Conservation (phyloP, 2,888 invertebrate species). For the Coenonympha arcania region DNA sequence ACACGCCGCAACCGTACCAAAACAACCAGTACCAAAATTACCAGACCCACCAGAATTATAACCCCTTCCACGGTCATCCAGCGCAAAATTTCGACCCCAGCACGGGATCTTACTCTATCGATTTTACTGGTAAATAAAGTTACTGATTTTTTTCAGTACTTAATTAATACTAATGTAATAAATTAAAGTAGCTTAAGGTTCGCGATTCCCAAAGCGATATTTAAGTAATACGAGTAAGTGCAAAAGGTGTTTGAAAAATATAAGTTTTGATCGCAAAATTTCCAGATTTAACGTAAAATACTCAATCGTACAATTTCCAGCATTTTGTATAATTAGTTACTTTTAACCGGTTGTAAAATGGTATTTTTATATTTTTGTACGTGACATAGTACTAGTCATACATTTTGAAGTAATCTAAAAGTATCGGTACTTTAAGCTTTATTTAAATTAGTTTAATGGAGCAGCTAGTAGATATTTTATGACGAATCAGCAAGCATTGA, state of each 20-base stretch:
- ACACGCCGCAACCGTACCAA: conserved; percentile 51
- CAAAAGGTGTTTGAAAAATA: neutral
- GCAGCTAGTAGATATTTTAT: neutral
- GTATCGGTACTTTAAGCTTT: conserved; percentile 28
- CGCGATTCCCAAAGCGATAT: neutral
- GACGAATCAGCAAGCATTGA: too few species aligned
- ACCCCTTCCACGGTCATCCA: conserved; percentile 78
- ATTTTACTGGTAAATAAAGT: conserved; percentile 75
- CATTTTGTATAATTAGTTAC: neutral
- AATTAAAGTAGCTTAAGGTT: neutral
- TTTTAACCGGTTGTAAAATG: neutral
- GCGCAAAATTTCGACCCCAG: conserved; percentile 81
- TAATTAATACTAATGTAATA: neutral
- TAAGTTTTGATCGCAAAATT: neutral
- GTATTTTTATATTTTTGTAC: conserved; percentile 11
- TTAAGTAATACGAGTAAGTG: too few species aligned
- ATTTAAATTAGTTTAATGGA: conserved; percentile 9
- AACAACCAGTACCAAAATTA: conserved; percentile 42
- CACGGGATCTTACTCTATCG: conserved; percentile 84
- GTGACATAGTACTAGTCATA: conserved; percentile 25
- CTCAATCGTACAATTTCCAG: conserved; percentile 3
- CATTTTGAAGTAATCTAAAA: conserved; percentile 17
- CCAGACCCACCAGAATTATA: conserved; percentile 55
- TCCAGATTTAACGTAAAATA: neutral
- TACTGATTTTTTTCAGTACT: neutral